phyloP scores from a whole-genome alignment of 2,888 invertebrate genomes.

The Drosophila peninsularis region DNA sequence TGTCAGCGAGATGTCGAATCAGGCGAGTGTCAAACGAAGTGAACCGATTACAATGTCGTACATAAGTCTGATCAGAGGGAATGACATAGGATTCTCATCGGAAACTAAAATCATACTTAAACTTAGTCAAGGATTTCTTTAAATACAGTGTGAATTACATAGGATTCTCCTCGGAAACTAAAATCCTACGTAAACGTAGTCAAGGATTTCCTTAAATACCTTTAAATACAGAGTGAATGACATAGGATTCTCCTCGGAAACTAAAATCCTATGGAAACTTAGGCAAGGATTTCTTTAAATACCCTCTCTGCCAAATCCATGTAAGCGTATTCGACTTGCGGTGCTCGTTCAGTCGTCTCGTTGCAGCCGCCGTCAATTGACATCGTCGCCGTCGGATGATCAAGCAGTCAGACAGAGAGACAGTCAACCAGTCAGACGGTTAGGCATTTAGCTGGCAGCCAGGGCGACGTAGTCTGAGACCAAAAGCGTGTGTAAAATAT shows the following conservation, averaged over 20 bases:
- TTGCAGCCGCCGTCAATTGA: slow-evolving; percentile 39
- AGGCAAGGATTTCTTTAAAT: not conserved
- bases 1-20: slow-evolving; percentile 5
- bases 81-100: not conserved
- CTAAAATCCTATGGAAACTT: not conserved
- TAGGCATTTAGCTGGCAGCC: slow-evolving; percentile 38
- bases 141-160: no score
- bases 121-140: no score
- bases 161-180: not conserved
- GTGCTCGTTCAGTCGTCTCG: not conserved
- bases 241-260: no score
- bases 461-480: slow-evolving; percentile 15
- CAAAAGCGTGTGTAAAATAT: slow-evolving; percentile 76
- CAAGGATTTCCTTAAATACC: no score
- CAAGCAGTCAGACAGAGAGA: slow-evolving; percentile 40
- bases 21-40: not conserved
- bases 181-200: no score
- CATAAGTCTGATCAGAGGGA: not conserved
- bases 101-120: no score
- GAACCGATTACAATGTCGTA: not conserved
- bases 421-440: slow-evolving; percentile 19
- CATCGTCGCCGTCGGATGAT: slow-evolving; percentile 43
- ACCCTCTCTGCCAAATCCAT: no score
- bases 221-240: no score
- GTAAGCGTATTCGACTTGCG: slow-evolving; percentile 24